These are phyloP conservation scores for Enteromius mattozi DNA, from an alignment of 2,797 vertebrate genomes.

Conservation along the genomic window DNA sequence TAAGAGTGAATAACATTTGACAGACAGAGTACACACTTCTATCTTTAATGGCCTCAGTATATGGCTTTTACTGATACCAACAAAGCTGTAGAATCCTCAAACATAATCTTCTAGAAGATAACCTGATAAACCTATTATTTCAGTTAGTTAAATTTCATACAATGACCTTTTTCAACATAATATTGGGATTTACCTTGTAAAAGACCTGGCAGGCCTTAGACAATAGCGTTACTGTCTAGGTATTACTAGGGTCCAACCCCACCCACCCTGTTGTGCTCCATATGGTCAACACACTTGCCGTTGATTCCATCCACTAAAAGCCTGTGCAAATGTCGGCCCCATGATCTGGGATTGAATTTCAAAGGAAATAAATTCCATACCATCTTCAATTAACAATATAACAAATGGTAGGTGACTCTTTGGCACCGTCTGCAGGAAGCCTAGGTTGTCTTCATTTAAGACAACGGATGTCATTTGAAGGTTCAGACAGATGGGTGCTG, in stretches of 20 bases:
- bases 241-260: slow-evolving; percentile 25
- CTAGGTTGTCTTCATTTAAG: not conserved
- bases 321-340: slow-evolving; percentile 45
- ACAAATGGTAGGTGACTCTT: slow-evolving; percentile 6
- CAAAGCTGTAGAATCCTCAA: not conserved
- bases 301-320: slow-evolving; percentile 40
- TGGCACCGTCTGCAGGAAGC: not conserved
- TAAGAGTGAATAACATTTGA: slow-evolving; percentile 6
- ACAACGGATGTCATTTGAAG: not conserved
- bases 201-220: slow-evolving; percentile 38
- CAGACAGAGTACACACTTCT: slow-evolving; percentile 1
- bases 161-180: slow-evolving; percentile 11
- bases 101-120: slow-evolving; percentile 2
- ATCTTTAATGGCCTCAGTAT: not conserved
- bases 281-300: slow-evolving; percentile 50
- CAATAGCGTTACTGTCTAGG: slow-evolving; percentile 65
- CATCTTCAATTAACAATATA: slow-evolving; percentile 52
- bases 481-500: slow-evolving; percentile 17
- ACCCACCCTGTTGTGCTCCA: slow-evolving; percentile 34
- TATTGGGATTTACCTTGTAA: slow-evolving; percentile 3
- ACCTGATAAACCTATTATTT: slow-evolving; percentile 25
- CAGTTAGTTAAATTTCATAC: slow-evolving; percentile 66
- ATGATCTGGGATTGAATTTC: slow-evolving; percentile 65
- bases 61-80: not conserved
- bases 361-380: slow-evolving; percentile 35